Conservation (phyloP, 2,888 invertebrate species). For the Ormyrus rosae region DNA sequence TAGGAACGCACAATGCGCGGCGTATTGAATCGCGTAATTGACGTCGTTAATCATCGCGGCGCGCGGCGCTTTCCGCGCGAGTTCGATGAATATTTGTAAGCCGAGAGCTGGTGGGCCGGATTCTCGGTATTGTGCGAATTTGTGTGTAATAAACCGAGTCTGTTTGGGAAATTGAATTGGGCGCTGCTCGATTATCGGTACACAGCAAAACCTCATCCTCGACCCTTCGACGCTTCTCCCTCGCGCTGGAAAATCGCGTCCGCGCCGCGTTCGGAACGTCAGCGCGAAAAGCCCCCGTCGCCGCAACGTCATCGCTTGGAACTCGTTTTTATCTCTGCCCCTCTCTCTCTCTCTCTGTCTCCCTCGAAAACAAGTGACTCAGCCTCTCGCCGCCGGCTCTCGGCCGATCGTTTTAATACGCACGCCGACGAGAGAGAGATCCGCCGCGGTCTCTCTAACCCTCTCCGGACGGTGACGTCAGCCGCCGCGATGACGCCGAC, state of each 20-base stretch:
- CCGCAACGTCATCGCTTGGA: too few relatives aligned
- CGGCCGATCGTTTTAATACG: conserved; percentile 31
- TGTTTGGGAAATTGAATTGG: too few relatives aligned
- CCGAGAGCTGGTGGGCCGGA: neutral
- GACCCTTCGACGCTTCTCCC: too few relatives aligned
- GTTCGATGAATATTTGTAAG: neutral
- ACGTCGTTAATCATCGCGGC: conserved; percentile 11
- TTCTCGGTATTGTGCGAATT: conserved; percentile 7
- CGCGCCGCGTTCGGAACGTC: too few relatives aligned
- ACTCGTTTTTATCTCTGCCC: neutral
- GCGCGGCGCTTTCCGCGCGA: neutral
- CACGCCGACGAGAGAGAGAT: conserved; percentile 12
- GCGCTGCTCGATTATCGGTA: too few relatives aligned
- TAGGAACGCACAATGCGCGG: neutral
- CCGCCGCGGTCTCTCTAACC: neutral
- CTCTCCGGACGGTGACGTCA: conserved; percentile 40
- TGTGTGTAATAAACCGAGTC: too few relatives aligned
- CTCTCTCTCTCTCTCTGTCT: neutral
- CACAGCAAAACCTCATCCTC: too few relatives aligned
- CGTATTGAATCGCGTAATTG: conserved; percentile 7
- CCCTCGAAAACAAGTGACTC: conserved; percentile 40
- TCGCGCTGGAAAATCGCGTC: too few relatives aligned
- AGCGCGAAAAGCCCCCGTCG: too few relatives aligned
- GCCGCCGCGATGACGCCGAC: neutral
- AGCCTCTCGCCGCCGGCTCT: neutral